Evolutionary conservation across 2,113 vertebrate species (phyloP).

Genomic region (Malurus elegans): DNA sequence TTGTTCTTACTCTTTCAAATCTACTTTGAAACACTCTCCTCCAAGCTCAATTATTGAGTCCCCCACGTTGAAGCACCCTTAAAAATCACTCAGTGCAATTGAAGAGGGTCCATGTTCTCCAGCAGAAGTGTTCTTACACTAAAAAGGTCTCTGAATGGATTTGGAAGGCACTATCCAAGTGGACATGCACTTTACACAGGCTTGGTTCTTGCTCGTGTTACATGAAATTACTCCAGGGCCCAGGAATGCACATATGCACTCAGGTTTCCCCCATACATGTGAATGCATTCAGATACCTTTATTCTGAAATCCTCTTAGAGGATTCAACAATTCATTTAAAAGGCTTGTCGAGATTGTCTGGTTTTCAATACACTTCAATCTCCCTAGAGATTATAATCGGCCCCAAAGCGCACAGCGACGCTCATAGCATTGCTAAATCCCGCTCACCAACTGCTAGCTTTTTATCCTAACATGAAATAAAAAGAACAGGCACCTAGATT

Average conservation of each 20-base stretch:
- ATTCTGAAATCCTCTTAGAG: not conserved
- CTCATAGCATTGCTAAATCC: not conserved
- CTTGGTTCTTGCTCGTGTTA: not conserved
- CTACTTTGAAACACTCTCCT: not conserved
- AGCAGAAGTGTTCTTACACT: not conserved
- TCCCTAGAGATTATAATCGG: not conserved
- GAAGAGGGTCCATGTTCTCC: not conserved
- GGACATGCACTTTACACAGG: not conserved
- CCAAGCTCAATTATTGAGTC: not conserved
- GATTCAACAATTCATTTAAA: not conserved
- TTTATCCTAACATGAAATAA: not conserved
- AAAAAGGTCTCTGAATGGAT: not conserved
- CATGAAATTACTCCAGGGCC: not conserved
- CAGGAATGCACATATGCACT: not conserved
- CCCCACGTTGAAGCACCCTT: not conserved
- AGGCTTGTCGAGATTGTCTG: not conserved
- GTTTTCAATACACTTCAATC: not conserved
- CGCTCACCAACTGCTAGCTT: not conserved
- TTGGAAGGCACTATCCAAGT: not conserved
- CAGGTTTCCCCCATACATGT: not conserved
- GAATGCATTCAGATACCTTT: not conserved
- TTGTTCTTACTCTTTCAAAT: conserved; percentile 38
- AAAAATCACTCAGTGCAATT: not conserved
- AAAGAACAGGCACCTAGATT: not conserved
- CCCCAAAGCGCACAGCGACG: not conserved